Conservation (phyloP, 2,113 vertebrate species). For the Centrocercus urophasianus region DNA sequence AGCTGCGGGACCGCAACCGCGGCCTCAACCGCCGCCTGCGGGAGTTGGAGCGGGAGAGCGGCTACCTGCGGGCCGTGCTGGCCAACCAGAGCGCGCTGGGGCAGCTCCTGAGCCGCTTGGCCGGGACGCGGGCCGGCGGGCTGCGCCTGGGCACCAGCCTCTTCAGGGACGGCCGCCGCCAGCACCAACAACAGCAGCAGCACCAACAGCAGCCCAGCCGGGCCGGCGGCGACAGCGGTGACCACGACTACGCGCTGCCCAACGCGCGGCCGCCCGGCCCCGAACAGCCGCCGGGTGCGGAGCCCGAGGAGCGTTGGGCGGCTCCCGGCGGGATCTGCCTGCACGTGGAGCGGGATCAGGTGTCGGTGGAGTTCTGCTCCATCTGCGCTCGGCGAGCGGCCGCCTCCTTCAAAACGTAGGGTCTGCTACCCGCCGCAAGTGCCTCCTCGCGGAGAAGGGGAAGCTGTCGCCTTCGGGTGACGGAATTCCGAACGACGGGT, state of each 20-base stretch:
- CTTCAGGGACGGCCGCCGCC: constrained; percentile 82
- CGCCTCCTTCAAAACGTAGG: constrained; percentile 94
- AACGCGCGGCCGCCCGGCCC: constrained; percentile 13
- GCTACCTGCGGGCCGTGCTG: constrained; percentile 93
- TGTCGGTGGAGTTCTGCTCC: constrained; percentile 98
- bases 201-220: too few relatives aligned
- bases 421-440: constrained; percentile 89
- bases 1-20: constrained; percentile 87
- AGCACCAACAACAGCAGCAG: neutral
- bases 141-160: constrained; percentile 95
- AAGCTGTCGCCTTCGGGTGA: neutral
- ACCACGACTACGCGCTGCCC: constrained; percentile 72
- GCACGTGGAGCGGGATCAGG: constrained; percentile 94
- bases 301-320: constrained; percentile 85
- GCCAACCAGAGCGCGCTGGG: constrained; percentile 96
- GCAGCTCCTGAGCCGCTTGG: constrained; percentile 90
- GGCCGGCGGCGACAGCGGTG: constrained; percentile 55
- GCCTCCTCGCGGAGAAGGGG: constrained; percentile 44
- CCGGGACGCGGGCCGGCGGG: constrained; percentile 86
- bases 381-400: constrained; percentile 92
- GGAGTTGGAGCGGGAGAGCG: constrained; percentile 92
- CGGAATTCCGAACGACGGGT: neutral
- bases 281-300: constrained; percentile 65
- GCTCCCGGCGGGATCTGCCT: constrained; percentile 90
- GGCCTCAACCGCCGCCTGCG: constrained; percentile 89